phyloP scores from a whole-genome alignment of 2,888 invertebrate genomes.

The Drosophila multiciliata region DNA sequence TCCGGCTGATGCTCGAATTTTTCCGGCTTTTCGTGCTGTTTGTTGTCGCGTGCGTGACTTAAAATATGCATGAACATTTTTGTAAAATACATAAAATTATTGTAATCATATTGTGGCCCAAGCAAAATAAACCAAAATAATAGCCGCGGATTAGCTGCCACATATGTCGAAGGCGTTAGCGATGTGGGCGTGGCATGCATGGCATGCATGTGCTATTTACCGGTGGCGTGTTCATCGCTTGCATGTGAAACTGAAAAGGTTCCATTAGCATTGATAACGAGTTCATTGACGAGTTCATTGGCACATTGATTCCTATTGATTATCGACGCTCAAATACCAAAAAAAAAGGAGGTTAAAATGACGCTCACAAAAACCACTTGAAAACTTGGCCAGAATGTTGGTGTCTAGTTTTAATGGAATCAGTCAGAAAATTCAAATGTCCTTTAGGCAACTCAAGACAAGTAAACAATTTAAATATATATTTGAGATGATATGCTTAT shows the following conservation, averaged over 20 bases:
- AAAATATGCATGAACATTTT: constrained; percentile 55
- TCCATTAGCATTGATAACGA: constrained; percentile 71
- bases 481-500: too few relatives aligned
- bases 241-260: constrained; percentile 42
- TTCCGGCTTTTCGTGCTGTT: constrained; percentile 15
- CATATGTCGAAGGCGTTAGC: not conserved
- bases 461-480: not conserved
- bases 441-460: not conserved
- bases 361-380: constrained; percentile 9
- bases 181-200: constrained; percentile 26
- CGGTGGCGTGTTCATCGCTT: constrained; percentile 42
- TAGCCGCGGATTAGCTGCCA: constrained; percentile 28
- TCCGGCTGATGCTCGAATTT: constrained; percentile 55
- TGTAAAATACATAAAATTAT: constrained; percentile 61
- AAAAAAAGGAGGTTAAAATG: constrained; percentile 13
- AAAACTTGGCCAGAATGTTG: constrained; percentile 26
- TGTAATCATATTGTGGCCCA: constrained; percentile 61
- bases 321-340: constrained; percentile 30
- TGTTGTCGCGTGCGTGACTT: constrained; percentile 67
- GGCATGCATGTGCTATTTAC: constrained; percentile 18
- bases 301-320: constrained; percentile 73
- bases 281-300: constrained; percentile 76
- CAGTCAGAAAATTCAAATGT: not conserved
- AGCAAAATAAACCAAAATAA: constrained; percentile 27
- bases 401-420: not conserved